Evolutionary conservation across 2,888 invertebrate species (phyloP), one percentile per base, ranked within the genome.

Genomic region (Tinea trinotella): DNA sequence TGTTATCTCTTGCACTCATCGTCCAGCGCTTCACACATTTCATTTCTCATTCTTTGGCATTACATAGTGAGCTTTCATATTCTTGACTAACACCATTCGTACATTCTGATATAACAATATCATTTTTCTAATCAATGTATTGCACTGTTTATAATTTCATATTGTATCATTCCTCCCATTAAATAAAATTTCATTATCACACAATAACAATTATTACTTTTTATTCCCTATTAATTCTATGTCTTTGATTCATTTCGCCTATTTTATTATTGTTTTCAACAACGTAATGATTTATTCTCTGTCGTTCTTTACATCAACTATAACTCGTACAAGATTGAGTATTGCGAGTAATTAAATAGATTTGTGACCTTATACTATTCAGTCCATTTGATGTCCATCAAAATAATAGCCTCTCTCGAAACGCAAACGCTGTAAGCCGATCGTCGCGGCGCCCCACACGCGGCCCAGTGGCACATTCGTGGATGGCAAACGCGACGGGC

Each of bases 331-430:
- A 35, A 35, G 35, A 35, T 35, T 35, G 35, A 35, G 35, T 35
- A 35, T 35, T 10, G 35, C 35, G 35, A 35, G 35, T 7, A 7
- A 35, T 35, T 12, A 44, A 5, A 4, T 44, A 44, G 17, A 75
- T 70, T 74, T 74, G 81, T 73, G 81, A 81, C 76, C 82, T 83
- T 83, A 78, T 75, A 40, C 83, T 84, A 84, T 74, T 84, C 84
- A 84, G 84, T 84, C 84, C 74, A 76, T 82, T 53, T 74, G 80
- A 40, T 13, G 40, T 40, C 12, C n/a, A 40, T 40, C 40, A 81
- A 80, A 79, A 71, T 68, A 69, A 80, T 84, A 84, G 84, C 84
- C 83, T 84, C 83, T 82, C 77, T 78, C 74, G 64, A 66, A 69
- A 68, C 67, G 73, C 71, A 44, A 17, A 44, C 10, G 10, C 44